Evolutionary conservation across 2,888 invertebrate genomes (phyloP).

Genomic region (Oscheius sp.): DNA sequence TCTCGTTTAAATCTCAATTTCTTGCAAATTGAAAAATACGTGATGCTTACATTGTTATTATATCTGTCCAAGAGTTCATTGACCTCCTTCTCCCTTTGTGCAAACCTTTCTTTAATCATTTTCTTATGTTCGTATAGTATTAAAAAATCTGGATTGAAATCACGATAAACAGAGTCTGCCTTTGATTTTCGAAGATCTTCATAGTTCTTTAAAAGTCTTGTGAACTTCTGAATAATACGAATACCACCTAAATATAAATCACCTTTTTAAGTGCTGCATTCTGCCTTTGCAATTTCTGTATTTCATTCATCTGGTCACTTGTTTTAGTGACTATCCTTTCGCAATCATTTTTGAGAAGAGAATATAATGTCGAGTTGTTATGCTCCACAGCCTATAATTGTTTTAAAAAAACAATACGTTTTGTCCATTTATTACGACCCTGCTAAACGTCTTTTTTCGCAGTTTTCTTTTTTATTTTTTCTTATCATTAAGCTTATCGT

Average conservation of each 20-base stretch:
- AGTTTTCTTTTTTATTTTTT: too few species aligned
- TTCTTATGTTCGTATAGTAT: neutral
- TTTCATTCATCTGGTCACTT: neutral
- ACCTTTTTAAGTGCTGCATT: conserved; percentile 6
- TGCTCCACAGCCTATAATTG: neutral
- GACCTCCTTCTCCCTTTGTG: conserved; percentile 1
- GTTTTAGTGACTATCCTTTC: neutral
- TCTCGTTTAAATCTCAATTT: conserved; percentile 6
- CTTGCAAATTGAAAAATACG: neutral
- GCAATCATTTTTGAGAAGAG: conserved; percentile 1
- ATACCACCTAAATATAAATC: neutral
- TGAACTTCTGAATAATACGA: neutral
- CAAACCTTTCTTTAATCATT: neutral
- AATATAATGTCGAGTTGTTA: neutral
- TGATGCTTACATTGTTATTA: neutral
- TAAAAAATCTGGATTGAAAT: neutral
- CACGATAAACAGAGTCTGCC: conserved; percentile 1
- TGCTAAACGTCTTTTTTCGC: too few species aligned
- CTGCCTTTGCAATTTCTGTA: neutral
- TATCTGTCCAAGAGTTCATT: neutral
- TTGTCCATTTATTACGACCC: too few species aligned
- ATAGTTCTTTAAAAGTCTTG: neutral
- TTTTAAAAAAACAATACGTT: too few species aligned
- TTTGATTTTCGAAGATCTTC: neutral
- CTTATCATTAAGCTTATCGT: neutral